Percentiles rank a stretch among this genome's conserved stretches.
These are phyloP conservation scores for Papilio polyxenes DNA, from an alignment of 1,140 invertebrate species.

Conservation along the genomic window DNA sequence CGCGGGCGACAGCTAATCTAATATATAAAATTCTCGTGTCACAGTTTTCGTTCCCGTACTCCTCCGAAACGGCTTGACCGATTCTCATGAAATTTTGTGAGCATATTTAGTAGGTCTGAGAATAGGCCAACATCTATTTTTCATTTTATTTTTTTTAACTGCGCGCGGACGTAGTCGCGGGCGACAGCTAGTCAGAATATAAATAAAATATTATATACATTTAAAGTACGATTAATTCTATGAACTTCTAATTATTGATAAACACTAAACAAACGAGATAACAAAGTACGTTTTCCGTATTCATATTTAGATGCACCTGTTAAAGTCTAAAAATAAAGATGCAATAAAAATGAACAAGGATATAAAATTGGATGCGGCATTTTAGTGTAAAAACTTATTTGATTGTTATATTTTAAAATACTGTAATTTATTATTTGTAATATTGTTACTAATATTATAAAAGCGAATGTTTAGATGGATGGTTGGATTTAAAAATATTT, in stretches of 20 bases:
- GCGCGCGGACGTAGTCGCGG: too few species aligned
- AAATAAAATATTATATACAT: background rate
- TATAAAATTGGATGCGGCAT: conserved; percentile 8
- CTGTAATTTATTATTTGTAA: background rate
- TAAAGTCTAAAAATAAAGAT: background rate
- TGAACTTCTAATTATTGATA: background rate
- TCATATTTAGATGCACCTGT: conserved; percentile 18
- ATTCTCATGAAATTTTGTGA: too few species aligned
- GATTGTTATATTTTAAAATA: background rate
- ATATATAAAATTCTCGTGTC: too few species aligned
- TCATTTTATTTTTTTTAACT: too few species aligned
- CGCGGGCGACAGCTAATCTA: too few species aligned
- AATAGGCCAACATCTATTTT: too few species aligned
- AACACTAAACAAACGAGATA: background rate
- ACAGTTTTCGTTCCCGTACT: too few species aligned
- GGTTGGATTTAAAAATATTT: too few species aligned
- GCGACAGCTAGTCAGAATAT: too few species aligned
- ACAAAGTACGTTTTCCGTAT: conserved; percentile 2
- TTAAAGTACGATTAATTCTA: background rate
- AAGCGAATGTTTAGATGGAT: background rate
- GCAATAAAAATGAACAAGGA: background rate
- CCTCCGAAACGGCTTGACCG: too few species aligned
- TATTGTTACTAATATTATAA: background rate
- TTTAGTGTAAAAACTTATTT: too few species aligned
- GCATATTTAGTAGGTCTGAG: too few species aligned